Conservation (phyloP, 1,140 invertebrate species). For the Bombus superbus region DNA sequence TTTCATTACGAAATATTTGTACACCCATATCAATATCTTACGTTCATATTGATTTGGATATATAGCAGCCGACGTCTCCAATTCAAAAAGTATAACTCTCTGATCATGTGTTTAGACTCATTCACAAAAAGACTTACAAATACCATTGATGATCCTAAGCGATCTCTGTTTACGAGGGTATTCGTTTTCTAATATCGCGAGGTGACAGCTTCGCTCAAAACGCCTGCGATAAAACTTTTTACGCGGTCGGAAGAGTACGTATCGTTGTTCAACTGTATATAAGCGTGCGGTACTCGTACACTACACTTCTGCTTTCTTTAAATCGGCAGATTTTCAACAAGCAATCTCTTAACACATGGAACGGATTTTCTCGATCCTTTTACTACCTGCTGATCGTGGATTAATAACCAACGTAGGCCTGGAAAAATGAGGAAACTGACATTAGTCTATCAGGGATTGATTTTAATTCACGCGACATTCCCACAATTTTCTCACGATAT, state of each 20-base stretch:
- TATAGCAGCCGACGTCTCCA: conserved; percentile 79
- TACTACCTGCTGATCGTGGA: conserved; percentile 37
- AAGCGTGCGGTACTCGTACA: not conserved
- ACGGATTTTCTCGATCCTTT: conserved; percentile 34
- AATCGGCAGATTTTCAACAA: conserved; percentile 41
- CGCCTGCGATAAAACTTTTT: not conserved
- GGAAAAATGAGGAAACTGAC: conserved; percentile 71
- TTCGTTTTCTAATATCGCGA: conserved; percentile 9
- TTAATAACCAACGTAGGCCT: conserved; percentile 55
- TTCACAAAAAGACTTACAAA: conserved; percentile 52
- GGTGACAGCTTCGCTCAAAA: not conserved
- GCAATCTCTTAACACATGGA: conserved; percentile 24
- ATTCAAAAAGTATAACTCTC: conserved; percentile 77
- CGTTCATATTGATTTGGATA: conserved; percentile 81
- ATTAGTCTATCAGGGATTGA: conserved; percentile 52
- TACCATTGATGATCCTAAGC: conserved; percentile 49
- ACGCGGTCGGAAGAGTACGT: not conserved
- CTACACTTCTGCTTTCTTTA: conserved; percentile 29
- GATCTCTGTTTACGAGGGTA: conserved; percentile 23
- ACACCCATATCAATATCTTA: conserved; percentile 82
- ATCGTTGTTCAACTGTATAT: conserved; percentile 19
- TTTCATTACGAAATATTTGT: conserved; percentile 81
- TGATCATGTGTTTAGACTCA: conserved; percentile 42
- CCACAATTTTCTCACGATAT: not conserved
- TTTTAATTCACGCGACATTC: not conserved